Evolutionary conservation across 2,888 invertebrate genomes (phyloP), one percentile per base, ranked within the genome.

Genomic region (Notocelia uddmanniana): DNA sequence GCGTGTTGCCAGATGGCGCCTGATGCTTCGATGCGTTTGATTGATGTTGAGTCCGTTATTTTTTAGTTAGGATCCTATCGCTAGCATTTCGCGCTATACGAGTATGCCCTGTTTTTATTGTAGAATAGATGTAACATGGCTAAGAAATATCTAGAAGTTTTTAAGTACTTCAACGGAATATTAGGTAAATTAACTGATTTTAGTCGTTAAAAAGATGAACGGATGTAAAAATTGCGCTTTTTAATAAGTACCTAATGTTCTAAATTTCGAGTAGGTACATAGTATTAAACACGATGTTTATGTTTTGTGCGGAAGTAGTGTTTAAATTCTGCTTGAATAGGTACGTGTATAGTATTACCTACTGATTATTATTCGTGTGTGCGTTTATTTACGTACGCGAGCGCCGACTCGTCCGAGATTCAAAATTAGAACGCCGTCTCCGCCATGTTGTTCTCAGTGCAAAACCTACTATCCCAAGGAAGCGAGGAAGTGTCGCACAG

Each of bases 371-470:
- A 88, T 88, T 89, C 87, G 86, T 93, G 93, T 93, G 93, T 93
- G 93, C 90, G 93, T 93, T 93, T 93, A 93, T 93, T 93, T 93
- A 93, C 92, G 93, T 93, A 92, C 91, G 90, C 92, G 91, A 92
- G 93, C 93, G 91, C 92, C 93, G 92, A 93, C 93, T 92, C 93
- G 93, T 91, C 93, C 93, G 93, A 92, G 93, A 91, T 93, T 92
- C 93, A 92, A 93, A 93, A 89, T 91, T 93, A 93, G 93, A 93
- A 92, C 91, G 85, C 89, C 91, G 90, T 90, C 92, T 89, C 92
- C 93, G 93, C 93, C 93, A 93, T 93, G 93, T 93, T 93, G 93
- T 89, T 91, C 89, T 90, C 87, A 80, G 90, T 90, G 92, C 90
- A 92, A 93, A 93, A 92, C 89, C 91, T 90, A 92, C 89, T 86